These are phyloP conservation scores for Xestoiulus laeticollis DNA, from an alignment of 2,888 invertebrate species.

Conservation along the genomic window DNA sequence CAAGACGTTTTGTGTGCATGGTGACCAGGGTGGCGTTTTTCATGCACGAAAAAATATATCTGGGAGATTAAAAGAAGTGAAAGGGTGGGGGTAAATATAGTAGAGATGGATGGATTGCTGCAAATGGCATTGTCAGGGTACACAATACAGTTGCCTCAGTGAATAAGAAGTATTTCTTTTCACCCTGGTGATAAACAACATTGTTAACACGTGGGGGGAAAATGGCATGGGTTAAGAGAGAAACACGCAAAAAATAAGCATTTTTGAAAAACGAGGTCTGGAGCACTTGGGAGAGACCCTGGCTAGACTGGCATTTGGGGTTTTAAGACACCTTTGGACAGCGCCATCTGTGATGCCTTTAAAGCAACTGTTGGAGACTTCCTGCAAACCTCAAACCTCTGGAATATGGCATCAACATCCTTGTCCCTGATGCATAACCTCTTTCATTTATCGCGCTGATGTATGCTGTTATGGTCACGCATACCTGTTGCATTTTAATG, in stretches of 20 bases:
- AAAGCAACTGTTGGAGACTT: background rate
- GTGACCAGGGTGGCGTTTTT: slow-evolving; percentile 35
- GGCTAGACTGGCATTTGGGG: too few species aligned
- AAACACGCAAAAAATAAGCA: background rate
- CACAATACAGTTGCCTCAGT: slow-evolving; percentile 41
- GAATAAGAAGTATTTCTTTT: slow-evolving; percentile 43
- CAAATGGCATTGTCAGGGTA: background rate
- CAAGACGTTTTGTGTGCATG: slow-evolving; percentile 15
- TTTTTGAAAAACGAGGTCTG: background rate
- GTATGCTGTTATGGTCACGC: background rate
- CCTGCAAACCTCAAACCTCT: too few species aligned
- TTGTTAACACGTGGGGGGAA: slow-evolving; percentile 39
- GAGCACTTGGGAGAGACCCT: background rate
- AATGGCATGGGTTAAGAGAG: background rate
- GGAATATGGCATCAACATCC: too few species aligned
- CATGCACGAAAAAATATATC: slow-evolving; percentile 40
- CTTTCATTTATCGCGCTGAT: background rate
- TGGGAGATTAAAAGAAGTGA: slow-evolving; percentile 41
- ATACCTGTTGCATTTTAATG: background rate
- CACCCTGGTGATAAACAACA: slow-evolving; percentile 36
- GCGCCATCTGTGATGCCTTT: background rate
- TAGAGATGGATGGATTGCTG: slow-evolving; percentile 35
- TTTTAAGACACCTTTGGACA: background rate
- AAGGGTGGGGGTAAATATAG: slow-evolving; percentile 40
- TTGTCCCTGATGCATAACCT: background rate